A percentile compares a stretch with the other conserved stretches of the same genome.
These are phyloP conservation scores for Kryptolebias marmoratus DNA, from an alignment of 2,113 vertebrate genomes.

Conservation along the genomic window DNA sequence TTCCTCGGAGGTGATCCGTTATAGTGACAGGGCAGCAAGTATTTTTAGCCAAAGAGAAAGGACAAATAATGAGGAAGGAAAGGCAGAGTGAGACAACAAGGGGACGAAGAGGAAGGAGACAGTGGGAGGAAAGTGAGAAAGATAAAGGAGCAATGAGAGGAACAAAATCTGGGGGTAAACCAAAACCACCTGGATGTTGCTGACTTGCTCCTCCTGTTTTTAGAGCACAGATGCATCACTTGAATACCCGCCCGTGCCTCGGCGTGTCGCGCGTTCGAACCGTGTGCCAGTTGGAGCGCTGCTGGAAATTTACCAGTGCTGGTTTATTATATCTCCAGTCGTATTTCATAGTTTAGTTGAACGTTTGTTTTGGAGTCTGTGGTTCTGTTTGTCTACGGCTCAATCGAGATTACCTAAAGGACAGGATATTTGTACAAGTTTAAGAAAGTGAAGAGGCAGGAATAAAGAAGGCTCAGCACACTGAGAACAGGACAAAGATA, in stretches of 20 bases:
- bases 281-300: neutral
- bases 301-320: neutral
- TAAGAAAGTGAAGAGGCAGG: too few species aligned
- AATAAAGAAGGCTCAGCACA: too few species aligned
- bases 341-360: neutral
- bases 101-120: conserved; percentile 18
- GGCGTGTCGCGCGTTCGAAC: neutral
- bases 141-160: conserved; percentile 25
- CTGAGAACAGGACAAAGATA: too few species aligned
- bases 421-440: too few species aligned
- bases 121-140: conserved; percentile 21
- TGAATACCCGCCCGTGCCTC: conserved; percentile 5
- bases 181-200: conserved; percentile 74
- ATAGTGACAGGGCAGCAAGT: conserved; percentile 75
- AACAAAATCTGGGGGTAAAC: conserved; percentile 66
- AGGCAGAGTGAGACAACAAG: conserved; percentile 60
- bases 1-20: conserved; percentile 72
- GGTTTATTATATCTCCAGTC: neutral
- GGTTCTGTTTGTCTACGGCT: neutral
- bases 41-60: conserved; percentile 77
- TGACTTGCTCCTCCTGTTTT: conserved; percentile 66
- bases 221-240: conserved; percentile 51
- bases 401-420: neutral
- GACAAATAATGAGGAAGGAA: conserved; percentile 72
- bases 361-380: neutral